Evolutionary conservation across 2,888 invertebrate genomes (phyloP).

Genomic region (Chrysolina americana): DNA sequence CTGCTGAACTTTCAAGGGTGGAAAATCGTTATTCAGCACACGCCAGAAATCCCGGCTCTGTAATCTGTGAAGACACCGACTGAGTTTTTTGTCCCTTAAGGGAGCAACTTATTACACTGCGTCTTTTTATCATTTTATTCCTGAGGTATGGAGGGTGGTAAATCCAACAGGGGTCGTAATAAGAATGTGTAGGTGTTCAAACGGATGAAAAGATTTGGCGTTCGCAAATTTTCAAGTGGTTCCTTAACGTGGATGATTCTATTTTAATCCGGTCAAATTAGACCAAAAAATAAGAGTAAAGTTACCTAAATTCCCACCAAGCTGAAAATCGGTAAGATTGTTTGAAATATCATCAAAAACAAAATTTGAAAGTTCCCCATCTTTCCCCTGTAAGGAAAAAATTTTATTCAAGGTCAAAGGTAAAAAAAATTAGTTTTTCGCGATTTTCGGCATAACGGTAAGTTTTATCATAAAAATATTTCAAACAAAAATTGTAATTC

Average conservation of each 20-base stretch:
- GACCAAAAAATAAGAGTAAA: no score
- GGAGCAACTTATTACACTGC: constrained; percentile 19
- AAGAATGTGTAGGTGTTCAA: not conserved
- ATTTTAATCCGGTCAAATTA: no score
- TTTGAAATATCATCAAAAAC: no score
- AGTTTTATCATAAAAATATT: no score
- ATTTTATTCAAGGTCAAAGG: no score
- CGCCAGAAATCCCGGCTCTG: constrained; percentile 38
- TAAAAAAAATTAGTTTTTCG: no score
- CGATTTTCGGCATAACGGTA: no score
- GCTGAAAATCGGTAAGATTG: no score
- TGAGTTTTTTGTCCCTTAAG: constrained; percentile 8
- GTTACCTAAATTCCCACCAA: no score
- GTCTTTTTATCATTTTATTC: constrained; percentile 18
- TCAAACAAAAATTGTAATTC: no score
- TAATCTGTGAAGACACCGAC: constrained; percentile 31
- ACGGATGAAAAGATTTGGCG: not conserved
- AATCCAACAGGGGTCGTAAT: constrained; percentile 8
- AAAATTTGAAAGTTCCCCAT: no score
- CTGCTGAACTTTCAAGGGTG: constrained; percentile 10
- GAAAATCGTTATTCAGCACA: constrained; percentile 36
- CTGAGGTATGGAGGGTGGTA: constrained; percentile 14
- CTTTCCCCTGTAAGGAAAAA: no score
- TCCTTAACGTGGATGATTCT: not conserved
- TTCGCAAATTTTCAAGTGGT: not conserved